Conservation (phyloP, 1,140 invertebrate genomes). For the Philotrypesis tridentata region DNA sequence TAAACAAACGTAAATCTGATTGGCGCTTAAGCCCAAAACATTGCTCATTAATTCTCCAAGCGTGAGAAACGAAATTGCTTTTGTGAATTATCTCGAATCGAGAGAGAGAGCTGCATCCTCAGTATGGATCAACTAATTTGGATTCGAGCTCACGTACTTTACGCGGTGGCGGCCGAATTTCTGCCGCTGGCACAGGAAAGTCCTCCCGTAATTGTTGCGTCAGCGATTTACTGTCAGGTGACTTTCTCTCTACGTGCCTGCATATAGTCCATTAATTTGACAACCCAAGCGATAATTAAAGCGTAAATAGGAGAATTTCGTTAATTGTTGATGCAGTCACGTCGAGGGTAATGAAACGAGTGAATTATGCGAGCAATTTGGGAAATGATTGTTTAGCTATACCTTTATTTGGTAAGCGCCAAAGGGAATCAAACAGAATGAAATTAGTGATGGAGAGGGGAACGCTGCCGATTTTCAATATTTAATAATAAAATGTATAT, state of each 20-base stretch:
- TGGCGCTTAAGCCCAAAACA: no score
- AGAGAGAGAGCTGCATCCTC: background rate
- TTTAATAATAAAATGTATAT: no score
- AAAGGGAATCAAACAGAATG: no score
- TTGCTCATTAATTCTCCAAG: background rate
- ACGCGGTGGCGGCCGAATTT: background rate
- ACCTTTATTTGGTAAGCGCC: no score
- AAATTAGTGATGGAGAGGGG: no score
- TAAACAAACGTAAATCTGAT: no score
- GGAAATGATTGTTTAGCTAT: no score
- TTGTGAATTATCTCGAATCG: background rate
- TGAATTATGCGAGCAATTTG: background rate
- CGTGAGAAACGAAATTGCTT: background rate
- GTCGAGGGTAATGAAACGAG: background rate
- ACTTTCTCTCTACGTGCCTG: background rate
- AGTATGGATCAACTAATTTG: background rate
- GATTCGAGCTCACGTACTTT: conserved; percentile 8
- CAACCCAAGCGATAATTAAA: conserved; percentile 1
- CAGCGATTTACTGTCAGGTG: background rate
- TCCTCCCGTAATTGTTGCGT: background rate
- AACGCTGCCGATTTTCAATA: no score
- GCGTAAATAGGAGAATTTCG: background rate
- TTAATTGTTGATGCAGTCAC: background rate
- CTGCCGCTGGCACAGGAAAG: background rate
- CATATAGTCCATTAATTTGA: background rate